Evolutionary conservation across 1,140 invertebrate species (phyloP).

Genomic region (Cherax destructor): DNA sequence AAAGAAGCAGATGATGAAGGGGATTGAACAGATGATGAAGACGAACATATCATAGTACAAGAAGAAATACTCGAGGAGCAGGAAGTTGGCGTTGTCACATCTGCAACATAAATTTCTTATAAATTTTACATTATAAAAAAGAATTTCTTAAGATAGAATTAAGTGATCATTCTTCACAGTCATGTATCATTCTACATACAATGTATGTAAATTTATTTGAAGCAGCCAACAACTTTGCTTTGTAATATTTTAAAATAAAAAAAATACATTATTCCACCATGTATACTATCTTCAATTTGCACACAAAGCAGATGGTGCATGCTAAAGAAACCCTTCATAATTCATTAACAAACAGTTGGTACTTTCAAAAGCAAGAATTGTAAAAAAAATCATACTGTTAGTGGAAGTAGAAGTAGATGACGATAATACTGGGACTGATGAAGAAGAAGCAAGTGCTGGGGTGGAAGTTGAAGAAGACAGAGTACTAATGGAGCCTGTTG

Average conservation of each 20-base stretch:
- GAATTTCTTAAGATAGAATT: too few relatives aligned
- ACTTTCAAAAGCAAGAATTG: not conserved
- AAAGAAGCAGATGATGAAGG: slow-evolving; percentile 39
- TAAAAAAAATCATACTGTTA: slow-evolving; percentile 1
- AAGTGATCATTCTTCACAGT: too few relatives aligned
- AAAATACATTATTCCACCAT: too few relatives aligned
- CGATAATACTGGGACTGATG: slow-evolving; percentile 8
- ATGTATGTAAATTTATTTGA: too few relatives aligned
- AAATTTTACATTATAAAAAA: not conserved
- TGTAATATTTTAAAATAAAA: too few relatives aligned
- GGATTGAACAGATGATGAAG: slow-evolving; percentile 30
- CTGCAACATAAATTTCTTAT: slow-evolving; percentile 2
- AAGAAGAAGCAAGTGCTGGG: slow-evolving; percentile 37
- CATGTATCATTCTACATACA: too few relatives aligned
- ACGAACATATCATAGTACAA: not conserved
- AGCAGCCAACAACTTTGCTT: too few relatives aligned
- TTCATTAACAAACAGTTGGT: too few relatives aligned
- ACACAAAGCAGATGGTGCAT: too few relatives aligned
- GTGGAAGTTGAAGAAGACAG: slow-evolving; percentile 40
- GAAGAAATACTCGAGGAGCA: not conserved
- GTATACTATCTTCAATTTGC: too few relatives aligned
- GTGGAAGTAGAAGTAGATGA: slow-evolving; percentile 15
- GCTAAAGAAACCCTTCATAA: too few relatives aligned
- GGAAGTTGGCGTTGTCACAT: not conserved
- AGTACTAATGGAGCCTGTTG: slow-evolving; percentile 44